Percentiles rank a stretch among this genome's conserved stretches.
Evolutionary conservation across 1,140 invertebrate genomes (phyloP).

Genomic region (Macrobrachium rosenbergii): DNA sequence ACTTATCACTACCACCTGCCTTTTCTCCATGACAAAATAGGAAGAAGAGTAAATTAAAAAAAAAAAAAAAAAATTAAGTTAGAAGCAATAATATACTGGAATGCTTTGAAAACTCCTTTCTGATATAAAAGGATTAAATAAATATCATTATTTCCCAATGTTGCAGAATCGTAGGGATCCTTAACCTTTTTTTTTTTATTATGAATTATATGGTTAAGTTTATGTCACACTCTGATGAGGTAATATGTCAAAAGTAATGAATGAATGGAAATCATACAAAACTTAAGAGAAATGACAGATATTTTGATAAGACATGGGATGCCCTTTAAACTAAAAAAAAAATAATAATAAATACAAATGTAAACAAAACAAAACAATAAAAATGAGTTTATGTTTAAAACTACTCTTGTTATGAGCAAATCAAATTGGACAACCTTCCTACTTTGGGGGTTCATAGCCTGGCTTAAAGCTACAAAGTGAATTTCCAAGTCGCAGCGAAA

Average conservation of each 20-base stretch:
- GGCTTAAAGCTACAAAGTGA: no score
- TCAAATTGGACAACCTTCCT: constrained; percentile 2
- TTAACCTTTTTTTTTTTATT: no score
- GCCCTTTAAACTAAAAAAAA: not conserved
- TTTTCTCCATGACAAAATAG: constrained; percentile 4
- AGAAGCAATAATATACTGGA: constrained; percentile 52
- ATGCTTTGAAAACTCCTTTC: constrained; percentile 35
- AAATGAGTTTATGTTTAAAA: no score
- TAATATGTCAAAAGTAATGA: not conserved
- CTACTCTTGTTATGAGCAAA: constrained; percentile 16
- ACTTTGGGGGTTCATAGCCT: not conserved
- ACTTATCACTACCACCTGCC: no score
- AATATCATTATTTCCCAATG: not conserved
- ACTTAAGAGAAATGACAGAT: not conserved
- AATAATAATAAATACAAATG: not conserved
- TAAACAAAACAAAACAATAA: not conserved
- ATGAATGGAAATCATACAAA: not conserved
- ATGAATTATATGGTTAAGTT: no score
- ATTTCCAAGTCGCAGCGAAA: no score
- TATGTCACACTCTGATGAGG: no score
- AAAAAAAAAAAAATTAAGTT: constrained; percentile 42
- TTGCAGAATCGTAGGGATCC: no score
- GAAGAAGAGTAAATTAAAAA: constrained; percentile 37
- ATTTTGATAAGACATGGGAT: not conserved
- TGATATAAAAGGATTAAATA: constrained; percentile 17